Percentiles rank a stretch among this genome's conserved stretches.
phyloP scores from a whole-genome alignment of 2,888 invertebrate genomes.

The Steinernema carpocapsae region DNA sequence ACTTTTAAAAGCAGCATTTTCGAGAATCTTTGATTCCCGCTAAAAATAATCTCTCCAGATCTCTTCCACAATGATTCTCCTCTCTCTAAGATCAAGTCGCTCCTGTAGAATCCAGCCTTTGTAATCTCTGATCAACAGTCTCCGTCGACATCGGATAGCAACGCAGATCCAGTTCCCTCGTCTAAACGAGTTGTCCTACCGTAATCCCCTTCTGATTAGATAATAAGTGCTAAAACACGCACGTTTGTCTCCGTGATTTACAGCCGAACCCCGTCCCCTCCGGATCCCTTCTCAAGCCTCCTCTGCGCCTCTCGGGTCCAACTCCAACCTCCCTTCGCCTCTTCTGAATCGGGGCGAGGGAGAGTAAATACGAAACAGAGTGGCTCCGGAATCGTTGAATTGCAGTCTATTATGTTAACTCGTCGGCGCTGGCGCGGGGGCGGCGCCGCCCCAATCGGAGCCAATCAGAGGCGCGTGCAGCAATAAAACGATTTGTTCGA shows the following conservation, averaged over 20 bases:
- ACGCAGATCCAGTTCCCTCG: neutral
- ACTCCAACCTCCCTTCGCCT: neutral
- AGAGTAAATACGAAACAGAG: conserved; percentile 23
- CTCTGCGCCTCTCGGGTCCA: neutral
- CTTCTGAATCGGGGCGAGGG: neutral
- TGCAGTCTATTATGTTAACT: conserved; percentile 24
- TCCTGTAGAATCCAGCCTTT: too few relatives aligned
- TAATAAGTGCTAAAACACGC: neutral
- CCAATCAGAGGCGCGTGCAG: conserved; percentile 16
- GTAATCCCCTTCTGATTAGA: neutral
- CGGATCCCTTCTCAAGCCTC: neutral
- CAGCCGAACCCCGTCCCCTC: neutral
- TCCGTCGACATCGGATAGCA: too few relatives aligned
- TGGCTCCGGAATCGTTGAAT: conserved; percentile 20
- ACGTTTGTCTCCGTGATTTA: neutral
- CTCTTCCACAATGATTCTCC: too few relatives aligned
- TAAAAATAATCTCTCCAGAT: too few relatives aligned
- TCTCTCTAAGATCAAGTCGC: too few relatives aligned
- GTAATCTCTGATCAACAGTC: too few relatives aligned
- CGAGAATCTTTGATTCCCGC: too few relatives aligned
- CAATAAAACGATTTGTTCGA: conserved; percentile 29
- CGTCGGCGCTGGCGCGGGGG: neutral
- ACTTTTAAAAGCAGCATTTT: too few relatives aligned
- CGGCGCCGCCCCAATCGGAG: conserved; percentile 26
- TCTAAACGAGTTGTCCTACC: neutral